Evolutionary conservation across 2,797 vertebrate species (phyloP).

Genomic region (Salmo trutta): DNA sequence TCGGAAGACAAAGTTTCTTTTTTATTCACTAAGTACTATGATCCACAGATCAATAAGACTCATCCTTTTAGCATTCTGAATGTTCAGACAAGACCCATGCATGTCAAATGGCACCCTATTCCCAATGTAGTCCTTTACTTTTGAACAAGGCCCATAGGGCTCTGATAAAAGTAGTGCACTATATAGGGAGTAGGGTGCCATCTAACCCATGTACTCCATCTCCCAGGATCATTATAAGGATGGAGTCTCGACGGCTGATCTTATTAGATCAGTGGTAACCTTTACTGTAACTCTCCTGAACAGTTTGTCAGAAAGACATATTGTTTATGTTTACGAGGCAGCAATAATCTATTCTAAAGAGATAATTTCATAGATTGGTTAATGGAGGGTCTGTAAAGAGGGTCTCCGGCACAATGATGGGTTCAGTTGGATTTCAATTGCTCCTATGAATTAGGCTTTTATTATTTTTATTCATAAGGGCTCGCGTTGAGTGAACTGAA

Average conservation of each 20-base stretch:
- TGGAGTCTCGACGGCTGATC: neutral
- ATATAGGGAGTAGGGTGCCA: too few species aligned
- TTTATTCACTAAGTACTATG: slow-evolving; percentile 46
- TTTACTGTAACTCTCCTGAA: slow-evolving; percentile 11
- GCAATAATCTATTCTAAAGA: slow-evolving; percentile 12
- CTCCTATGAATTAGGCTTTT: slow-evolving; percentile 3
- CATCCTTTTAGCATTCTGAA: slow-evolving; percentile 43
- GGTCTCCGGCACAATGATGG: slow-evolving; percentile 8
- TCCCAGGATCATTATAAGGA: too few species aligned
- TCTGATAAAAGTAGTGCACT: too few species aligned
- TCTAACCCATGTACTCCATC: too few species aligned
- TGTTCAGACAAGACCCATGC: slow-evolving; percentile 7
- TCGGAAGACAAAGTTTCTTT: slow-evolving; percentile 34
- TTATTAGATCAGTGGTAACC: neutral
- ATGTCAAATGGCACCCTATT: too few species aligned
- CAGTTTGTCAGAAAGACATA: slow-evolving; percentile 18
- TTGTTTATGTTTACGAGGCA: slow-evolving; percentile 2
- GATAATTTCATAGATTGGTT: slow-evolving; percentile 30
- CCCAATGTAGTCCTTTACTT: too few species aligned
- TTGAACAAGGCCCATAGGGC: too few species aligned
- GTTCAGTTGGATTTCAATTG: slow-evolving; percentile 29
- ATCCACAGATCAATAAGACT: slow-evolving; percentile 47
- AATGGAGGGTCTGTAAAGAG: slow-evolving; percentile 33
- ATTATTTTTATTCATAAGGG: slow-evolving; percentile 11
- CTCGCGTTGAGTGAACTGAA: neutral